phyloP scores from a whole-genome alignment of 2,113 vertebrate genomes.

The Scalopus aquaticus region DNA sequence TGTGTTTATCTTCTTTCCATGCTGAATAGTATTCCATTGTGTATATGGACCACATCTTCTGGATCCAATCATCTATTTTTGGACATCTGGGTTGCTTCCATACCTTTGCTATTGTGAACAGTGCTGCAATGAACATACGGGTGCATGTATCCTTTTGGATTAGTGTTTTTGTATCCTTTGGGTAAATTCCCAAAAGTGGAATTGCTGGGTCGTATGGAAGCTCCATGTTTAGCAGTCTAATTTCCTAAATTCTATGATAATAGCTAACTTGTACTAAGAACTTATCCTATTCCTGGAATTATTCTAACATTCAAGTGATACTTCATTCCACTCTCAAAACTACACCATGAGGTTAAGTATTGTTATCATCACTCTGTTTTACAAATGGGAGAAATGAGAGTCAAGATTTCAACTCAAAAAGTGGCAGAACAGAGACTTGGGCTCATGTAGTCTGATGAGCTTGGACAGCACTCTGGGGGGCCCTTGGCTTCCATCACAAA shows the following conservation, averaged over 20 bases:
- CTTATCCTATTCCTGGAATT: background rate
- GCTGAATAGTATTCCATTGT: too few species aligned
- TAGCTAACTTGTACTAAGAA: background rate
- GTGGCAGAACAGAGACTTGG: background rate
- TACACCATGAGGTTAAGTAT: background rate
- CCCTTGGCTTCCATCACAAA: background rate
- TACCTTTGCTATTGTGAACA: too few species aligned
- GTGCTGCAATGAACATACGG: too few species aligned
- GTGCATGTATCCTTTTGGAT: too few species aligned
- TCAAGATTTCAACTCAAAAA: background rate
- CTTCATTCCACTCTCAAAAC: background rate
- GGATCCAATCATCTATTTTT: too few species aligned
- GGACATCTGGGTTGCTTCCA: too few species aligned
- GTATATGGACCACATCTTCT: too few species aligned
- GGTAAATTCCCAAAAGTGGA: too few species aligned
- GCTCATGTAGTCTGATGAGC: background rate
- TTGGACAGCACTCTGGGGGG: background rate
- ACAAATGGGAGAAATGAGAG: background rate
- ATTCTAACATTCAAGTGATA: background rate
- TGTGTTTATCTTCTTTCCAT: too few species aligned
- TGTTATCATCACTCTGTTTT: background rate
- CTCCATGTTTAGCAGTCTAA: too few species aligned
- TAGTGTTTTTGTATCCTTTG: too few species aligned
- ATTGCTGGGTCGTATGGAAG: too few species aligned
- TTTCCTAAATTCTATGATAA: background rate